A percentile compares a stretch with the other conserved stretches of the same genome.
phyloP scores from a whole-genome alignment of 2,797 vertebrate species.

The Lacerta viridis region DNA sequence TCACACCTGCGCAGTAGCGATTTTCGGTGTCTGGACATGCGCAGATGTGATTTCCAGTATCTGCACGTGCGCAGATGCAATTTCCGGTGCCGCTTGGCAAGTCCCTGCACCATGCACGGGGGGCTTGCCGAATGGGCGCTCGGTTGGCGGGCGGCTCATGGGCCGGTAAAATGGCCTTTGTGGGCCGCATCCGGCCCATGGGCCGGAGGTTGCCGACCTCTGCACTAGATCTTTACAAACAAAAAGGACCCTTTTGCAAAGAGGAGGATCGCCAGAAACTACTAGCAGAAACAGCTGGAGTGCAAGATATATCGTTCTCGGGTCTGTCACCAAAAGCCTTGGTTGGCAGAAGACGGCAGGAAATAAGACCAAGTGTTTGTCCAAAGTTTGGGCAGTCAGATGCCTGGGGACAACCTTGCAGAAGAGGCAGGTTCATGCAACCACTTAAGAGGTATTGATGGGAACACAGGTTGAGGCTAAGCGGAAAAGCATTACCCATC shows the following conservation, averaged over 20 bases:
- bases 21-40: too few relatives aligned
- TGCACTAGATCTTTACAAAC: neutral
- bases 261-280: neutral
- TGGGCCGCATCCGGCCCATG: too few relatives aligned
- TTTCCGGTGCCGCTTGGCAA: too few relatives aligned
- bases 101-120: too few relatives aligned
- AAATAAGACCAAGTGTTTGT: neutral
- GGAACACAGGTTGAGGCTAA: neutral
- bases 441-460: constrained; percentile 11
- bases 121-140: too few relatives aligned
- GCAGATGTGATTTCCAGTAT: too few relatives aligned
- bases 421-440: neutral
- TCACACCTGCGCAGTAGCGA: rapidly evolving
- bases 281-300: neutral
- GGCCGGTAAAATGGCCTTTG: too few relatives aligned
- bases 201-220: too few relatives aligned
- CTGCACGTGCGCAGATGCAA: too few relatives aligned
- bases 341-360: neutral
- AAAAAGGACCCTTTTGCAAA: too few relatives aligned
- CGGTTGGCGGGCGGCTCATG: too few relatives aligned
- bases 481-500: neutral
- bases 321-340: neutral
- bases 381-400: neutral
- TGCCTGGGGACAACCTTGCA: neutral
- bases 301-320: neutral